Base-by-base conservation (phyloP, 2,888 invertebrate species). In the Ferdinandea cuprea region DNA sequence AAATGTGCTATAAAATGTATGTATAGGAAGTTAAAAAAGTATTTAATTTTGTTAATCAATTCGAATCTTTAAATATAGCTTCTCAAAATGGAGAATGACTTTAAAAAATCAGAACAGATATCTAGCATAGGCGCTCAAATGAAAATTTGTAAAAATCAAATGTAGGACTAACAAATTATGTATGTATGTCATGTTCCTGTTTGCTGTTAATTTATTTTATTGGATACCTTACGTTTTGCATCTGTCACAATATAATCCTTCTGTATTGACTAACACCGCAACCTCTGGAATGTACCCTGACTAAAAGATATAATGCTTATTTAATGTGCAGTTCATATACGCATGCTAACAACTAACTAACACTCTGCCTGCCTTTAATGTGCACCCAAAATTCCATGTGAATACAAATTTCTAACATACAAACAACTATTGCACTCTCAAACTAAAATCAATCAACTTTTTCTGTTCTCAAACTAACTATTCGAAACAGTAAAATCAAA, bases 331-430 rank as follows among this genome's bases (percentile, higher is more conserved):
- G 72, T 7, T 40, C 28, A 54, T 28, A 32, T 77, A n/a, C n/a
- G 77, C 77, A 63, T 73, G 71, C 50, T 42, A 13, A 28, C 3
- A 71, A 46, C 17, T 25, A 25, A n/a, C n/a, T n/a, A 44, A 59
- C 58, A 71, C 58, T 58, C 37, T 61, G 68, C 79, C 68, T 73
- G 73, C 59, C 66, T 21, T 69, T 21, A 46, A 68, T 61, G 19
- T 54, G 72, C 72, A 72, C 72, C 52, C 2, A 32, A 42, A 28
- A 4, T 9, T 40, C n/a, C 1, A 40, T 32, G 28, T 37, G 9
- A 19, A 28, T 25, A 25, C 37, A 9, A 13, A 46, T 19, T n/a
- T 40, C 17, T 28, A n/a, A n/a, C 9, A 2, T 35, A n/a, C 35
- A 66, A 30, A n/a, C 35, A 66, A 30, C 44, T 35, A 25, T 28